Conservation (phyloP, 2,113 vertebrate genomes). For the Cyprinodon tularosa region DNA sequence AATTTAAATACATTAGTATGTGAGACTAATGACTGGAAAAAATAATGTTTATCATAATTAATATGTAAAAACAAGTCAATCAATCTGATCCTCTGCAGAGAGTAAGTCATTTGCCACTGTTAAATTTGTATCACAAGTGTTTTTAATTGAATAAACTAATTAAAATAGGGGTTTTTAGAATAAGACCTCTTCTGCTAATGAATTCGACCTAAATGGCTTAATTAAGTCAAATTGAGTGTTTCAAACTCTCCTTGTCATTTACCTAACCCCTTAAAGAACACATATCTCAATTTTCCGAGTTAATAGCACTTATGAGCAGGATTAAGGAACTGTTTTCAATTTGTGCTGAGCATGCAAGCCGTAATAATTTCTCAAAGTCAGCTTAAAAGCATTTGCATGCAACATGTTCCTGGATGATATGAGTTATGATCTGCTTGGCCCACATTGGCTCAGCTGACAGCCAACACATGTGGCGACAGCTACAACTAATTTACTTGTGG, state of each 20-base stretch:
- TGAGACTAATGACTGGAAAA: constrained; percentile 17
- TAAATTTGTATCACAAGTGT: constrained; percentile 65
- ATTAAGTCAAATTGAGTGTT: constrained; percentile 64
- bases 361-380: constrained; percentile 11
- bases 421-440: constrained; percentile 37
- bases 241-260: constrained; percentile 51
- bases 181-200: constrained; percentile 76
- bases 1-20: constrained; percentile 43
- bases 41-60: constrained; percentile 63
- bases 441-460: constrained; percentile 39
- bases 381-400: constrained; percentile 50
- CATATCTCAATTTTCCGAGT: constrained; percentile 35
- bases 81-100: constrained; percentile 62
- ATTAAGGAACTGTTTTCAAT: constrained; percentile 28
- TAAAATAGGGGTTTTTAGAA: constrained; percentile 67
- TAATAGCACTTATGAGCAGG: constrained; percentile 29
- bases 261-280: constrained; percentile 38
- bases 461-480: constrained; percentile 56
- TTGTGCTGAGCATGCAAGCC: constrained; percentile 28
- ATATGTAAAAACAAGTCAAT: constrained; percentile 64
- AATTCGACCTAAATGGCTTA: constrained; percentile 70
- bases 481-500: constrained; percentile 57
- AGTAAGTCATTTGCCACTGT: constrained; percentile 60
- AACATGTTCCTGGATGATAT: constrained; percentile 53
- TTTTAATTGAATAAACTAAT: constrained; percentile 80